A percentile compares a stretch with the other conserved stretches of the same genome.
Evolutionary conservation across 2,888 invertebrate genomes (phyloP).

Genomic region (Meghimatium bilineatum): DNA sequence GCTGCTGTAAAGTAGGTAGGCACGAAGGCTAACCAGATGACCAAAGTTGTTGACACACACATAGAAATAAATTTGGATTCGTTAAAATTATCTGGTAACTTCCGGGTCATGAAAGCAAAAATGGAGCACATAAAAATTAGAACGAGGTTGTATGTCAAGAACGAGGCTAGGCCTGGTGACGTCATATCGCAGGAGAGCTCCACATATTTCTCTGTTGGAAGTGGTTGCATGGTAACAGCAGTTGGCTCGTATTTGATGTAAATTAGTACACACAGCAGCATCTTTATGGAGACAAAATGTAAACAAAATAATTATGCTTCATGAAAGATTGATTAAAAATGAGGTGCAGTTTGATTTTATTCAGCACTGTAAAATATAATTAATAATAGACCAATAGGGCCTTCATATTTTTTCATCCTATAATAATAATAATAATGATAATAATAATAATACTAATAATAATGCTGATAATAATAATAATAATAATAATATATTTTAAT

Average conservation of each 20-base stretch:
- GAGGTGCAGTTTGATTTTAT: too few relatives aligned
- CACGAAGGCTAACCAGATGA: constrained; percentile 69
- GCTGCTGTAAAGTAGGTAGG: constrained; percentile 65
- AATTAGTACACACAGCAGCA: constrained; percentile 16
- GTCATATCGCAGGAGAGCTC: constrained; percentile 63
- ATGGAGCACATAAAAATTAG: constrained; percentile 63
- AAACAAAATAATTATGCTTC: not conserved
- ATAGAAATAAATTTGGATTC: constrained; percentile 60
- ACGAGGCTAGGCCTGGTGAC: constrained; percentile 57
- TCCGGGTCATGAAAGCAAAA: constrained; percentile 71
- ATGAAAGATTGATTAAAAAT: not conserved
- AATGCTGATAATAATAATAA: too few relatives aligned
- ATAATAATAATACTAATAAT: too few relatives aligned
- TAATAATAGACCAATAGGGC: too few relatives aligned
- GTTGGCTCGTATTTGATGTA: constrained; percentile 21
- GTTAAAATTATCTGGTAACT: constrained; percentile 68
- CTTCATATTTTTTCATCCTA: too few relatives aligned
- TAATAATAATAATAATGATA: too few relatives aligned
- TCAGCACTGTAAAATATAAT: too few relatives aligned
- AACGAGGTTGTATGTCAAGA: constrained; percentile 65
- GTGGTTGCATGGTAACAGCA: constrained; percentile 47
- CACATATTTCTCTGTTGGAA: constrained; percentile 56
- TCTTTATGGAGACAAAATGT: not conserved
- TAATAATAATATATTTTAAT: too few relatives aligned
- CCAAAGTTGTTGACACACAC: constrained; percentile 68